A percentile compares a stretch with the other conserved stretches of the same genome.
These are phyloP conservation scores for Bettongia penicillata DNA, from an alignment of 2,113 vertebrate genomes.

Conservation along the genomic window DNA sequence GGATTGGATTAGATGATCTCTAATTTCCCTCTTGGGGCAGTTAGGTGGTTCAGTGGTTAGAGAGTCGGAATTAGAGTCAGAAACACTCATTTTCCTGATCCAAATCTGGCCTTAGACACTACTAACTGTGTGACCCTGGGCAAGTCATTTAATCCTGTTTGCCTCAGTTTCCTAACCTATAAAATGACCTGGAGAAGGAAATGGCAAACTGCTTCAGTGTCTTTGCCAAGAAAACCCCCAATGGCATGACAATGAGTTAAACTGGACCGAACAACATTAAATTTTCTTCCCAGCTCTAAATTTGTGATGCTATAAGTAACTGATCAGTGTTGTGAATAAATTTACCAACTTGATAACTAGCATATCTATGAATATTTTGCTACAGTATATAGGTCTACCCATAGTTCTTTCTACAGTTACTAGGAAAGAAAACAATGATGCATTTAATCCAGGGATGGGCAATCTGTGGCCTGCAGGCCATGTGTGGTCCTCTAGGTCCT, in stretches of 20 bases:
- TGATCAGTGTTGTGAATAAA: neutral
- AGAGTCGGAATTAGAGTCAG: neutral
- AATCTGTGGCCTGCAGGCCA: too few relatives aligned
- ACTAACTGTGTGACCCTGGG: neutral
- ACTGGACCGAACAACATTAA: neutral
- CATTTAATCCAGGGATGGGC: neutral
- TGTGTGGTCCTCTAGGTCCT: too few relatives aligned
- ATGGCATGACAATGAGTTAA: neutral
- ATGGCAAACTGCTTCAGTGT: neutral
- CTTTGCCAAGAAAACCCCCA: neutral
- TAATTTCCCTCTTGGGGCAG: neutral
- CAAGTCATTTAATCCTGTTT: neutral
- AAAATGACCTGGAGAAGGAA: neutral
- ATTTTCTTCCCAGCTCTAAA: neutral
- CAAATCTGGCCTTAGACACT: neutral
- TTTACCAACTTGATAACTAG: constrained; percentile 31
- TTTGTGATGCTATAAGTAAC: neutral
- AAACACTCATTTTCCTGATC: neutral
- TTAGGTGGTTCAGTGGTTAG: neutral
- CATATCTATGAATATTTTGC: constrained; percentile 10
- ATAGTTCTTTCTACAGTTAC: neutral
- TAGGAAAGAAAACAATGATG: neutral
- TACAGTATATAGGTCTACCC: neutral
- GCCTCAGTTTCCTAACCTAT: neutral
- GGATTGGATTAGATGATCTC: neutral